phyloP scores from a whole-genome alignment of 2,797 vertebrate genomes.

The Lemur catta region DNA sequence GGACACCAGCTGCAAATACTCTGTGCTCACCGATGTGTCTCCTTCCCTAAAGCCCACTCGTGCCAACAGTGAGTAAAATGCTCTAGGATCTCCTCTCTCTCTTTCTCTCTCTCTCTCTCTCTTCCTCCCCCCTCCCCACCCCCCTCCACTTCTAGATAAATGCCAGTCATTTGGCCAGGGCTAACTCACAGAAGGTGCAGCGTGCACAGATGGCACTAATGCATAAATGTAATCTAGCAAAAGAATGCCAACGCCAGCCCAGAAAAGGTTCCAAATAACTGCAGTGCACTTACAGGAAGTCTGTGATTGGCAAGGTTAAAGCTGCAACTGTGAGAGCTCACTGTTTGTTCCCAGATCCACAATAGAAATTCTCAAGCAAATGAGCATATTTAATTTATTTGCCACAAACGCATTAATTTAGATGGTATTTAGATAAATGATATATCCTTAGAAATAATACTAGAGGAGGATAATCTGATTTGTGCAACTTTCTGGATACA shows the following conservation, averaged over 20 bases:
- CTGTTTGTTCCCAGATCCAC: constrained; percentile 84
- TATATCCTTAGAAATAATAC: constrained; percentile 81
- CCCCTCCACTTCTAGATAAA: constrained; percentile 90
- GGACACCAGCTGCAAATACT: constrained; percentile 85
- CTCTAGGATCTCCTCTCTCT: constrained; percentile 83
- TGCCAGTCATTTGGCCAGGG: constrained; percentile 96
- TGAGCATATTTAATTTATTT: constrained; percentile 79
- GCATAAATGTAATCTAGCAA: constrained; percentile 99
- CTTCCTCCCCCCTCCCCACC: constrained; percentile 61
- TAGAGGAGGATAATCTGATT: constrained; percentile 2
- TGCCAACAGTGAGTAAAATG: constrained; percentile 86
- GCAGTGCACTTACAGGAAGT: constrained; percentile 89
- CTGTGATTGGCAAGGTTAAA: constrained; percentile 89
- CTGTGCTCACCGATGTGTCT: constrained; percentile 73
- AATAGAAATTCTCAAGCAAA: constrained; percentile 82
- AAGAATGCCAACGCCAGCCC: constrained; percentile 93
- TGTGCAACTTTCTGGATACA: neutral
- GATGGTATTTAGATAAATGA: constrained; percentile 70
- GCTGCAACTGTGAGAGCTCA: constrained; percentile 83
- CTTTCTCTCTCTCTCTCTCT: neutral
- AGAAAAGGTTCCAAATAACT: constrained; percentile 95
- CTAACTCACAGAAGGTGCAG: constrained; percentile 96
- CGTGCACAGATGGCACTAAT: constrained; percentile 99
- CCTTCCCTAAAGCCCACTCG: constrained; percentile 74
- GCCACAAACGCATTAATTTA: constrained; percentile 75